Conservation (phyloP, 2,888 invertebrate species). For the Bimastos eiseni region DNA sequence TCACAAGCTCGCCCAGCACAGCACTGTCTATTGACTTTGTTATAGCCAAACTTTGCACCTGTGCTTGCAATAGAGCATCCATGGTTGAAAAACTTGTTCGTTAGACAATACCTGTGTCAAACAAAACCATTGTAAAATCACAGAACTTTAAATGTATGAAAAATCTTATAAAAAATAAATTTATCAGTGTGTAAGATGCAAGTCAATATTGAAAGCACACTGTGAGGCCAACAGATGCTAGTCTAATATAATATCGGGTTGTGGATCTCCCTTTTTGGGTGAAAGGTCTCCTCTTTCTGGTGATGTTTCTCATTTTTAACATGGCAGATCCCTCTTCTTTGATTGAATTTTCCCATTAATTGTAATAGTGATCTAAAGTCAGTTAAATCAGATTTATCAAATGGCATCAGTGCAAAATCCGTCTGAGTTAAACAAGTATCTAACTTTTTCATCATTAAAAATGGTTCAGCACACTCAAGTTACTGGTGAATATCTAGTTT, state of each 20-base stretch:
- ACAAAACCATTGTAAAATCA: neutral
- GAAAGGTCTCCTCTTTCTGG: too few species aligned
- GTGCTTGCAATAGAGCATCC: neutral
- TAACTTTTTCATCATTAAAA: neutral
- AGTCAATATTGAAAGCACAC: neutral
- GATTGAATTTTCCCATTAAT: too few species aligned
- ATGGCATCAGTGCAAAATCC: neutral
- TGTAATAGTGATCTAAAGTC: too few species aligned
- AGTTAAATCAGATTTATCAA: neutral
- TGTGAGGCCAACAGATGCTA: too few species aligned
- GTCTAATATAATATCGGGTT: too few species aligned
- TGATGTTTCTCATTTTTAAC: too few species aligned
- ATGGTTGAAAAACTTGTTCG: neutral
- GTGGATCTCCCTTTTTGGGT: too few species aligned
- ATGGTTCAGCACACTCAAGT: neutral
- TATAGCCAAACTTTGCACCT: neutral
- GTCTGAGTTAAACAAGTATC: too few species aligned
- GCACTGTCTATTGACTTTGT: neutral
- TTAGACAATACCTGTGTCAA: neutral
- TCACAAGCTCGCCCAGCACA: neutral
- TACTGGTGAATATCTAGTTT: neutral
- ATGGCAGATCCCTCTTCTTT: too few species aligned
- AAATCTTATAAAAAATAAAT: neutral
- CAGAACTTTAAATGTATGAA: neutral
- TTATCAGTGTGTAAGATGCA: neutral